These are phyloP conservation scores for Ophion slaviceki DNA, from an alignment of 2,888 invertebrate genomes.

Conservation along the genomic window DNA sequence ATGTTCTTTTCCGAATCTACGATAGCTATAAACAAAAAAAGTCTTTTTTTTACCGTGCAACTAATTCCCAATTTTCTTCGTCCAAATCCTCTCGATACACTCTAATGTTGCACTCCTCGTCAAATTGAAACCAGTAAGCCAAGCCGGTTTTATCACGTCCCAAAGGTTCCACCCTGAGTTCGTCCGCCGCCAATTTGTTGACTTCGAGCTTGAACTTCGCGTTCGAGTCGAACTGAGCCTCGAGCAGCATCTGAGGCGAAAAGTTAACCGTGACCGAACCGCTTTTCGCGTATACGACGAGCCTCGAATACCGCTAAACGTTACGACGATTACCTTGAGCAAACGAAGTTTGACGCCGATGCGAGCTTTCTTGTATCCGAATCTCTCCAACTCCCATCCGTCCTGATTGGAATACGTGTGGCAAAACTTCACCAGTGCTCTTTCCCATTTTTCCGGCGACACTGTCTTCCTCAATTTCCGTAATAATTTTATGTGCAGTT, in stretches of 20 bases:
- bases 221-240: slow-evolving; percentile 97
- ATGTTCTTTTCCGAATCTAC: neutral
- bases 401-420: slow-evolving; percentile 95
- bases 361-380: slow-evolving; percentile 97
- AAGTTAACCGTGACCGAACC: slow-evolving; percentile 8
- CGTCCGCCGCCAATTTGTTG: slow-evolving; percentile 90
- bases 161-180: slow-evolving; percentile 94
- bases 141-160: slow-evolving; percentile 96
- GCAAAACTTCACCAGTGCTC: slow-evolving; percentile 94
- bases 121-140: slow-evolving; percentile 97
- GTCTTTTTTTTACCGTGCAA: slow-evolving; percentile 89
- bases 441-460: slow-evolving; percentile 95
- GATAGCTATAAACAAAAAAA: neutral
- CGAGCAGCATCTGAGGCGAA: slow-evolving; percentile 90
- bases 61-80: slow-evolving; percentile 97
- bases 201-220: slow-evolving; percentile 95
- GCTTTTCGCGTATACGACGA: neutral
- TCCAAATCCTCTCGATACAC: slow-evolving; percentile 98
- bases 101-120: slow-evolving; percentile 94
- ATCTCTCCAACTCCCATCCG: slow-evolving; percentile 97
- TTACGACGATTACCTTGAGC: slow-evolving; percentile 89
- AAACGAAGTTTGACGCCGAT: slow-evolving; percentile 94
- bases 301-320: slow-evolving; percentile 66
- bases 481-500: slow-evolving; percentile 95
- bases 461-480: slow-evolving; percentile 93